Evolutionary conservation across 1,140 invertebrate species (phyloP), one percentile per base, ranked within the genome.

Genomic region (Orius laevigatus): DNA sequence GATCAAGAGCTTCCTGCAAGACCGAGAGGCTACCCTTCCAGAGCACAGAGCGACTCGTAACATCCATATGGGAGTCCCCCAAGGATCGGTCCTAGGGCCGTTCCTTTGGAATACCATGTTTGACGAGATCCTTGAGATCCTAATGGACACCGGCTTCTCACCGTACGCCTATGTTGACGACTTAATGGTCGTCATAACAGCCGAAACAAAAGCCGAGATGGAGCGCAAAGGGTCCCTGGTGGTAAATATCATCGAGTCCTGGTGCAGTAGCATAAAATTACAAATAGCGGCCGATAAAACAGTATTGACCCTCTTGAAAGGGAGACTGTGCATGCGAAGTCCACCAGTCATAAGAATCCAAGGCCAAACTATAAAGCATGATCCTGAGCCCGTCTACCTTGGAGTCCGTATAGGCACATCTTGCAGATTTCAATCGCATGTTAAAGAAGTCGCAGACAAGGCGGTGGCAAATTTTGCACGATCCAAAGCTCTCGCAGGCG

Each of bases 21-120:
- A 66, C 66, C 1, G 66, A 70, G 50, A 64, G 66, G 0, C 68
- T 15, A 5, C 16, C 16, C 38, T 15, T 8, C 38, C 6, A 5
- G 16, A 40, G 6, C 6, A 15, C 6, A 15, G 38, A 15, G 25
- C 3, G 25, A 25, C 3, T 25, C 6, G 11, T 53, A 15, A 40
- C 16, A 15, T 40, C 38, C 38, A 6, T 15, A 40, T n/a, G n/a
- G n/a, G n/a, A n/a, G n/a, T n/a, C n/a, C n/a, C n/a, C n/a, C n/a
- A n/a, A n/a, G n/a, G n/a, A n/a, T n/a, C n/a, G n/a, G n/a, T n/a
- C n/a, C n/a, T n/a, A n/a, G n/a, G n/a, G n/a, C n/a, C n/a, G n/a
- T n/a, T n/a, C n/a, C n/a, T n/a, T n/a, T n/a, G n/a, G n/a, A n/a
- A n/a, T n/a, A n/a, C 16, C 10, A 15, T 40, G 6, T 40, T 40